These are phyloP conservation scores for Trichoplax adhaerens DNA, from an alignment of 37 sponge, comb jelly and placozoan species.

Conservation along the genomic window DNA sequence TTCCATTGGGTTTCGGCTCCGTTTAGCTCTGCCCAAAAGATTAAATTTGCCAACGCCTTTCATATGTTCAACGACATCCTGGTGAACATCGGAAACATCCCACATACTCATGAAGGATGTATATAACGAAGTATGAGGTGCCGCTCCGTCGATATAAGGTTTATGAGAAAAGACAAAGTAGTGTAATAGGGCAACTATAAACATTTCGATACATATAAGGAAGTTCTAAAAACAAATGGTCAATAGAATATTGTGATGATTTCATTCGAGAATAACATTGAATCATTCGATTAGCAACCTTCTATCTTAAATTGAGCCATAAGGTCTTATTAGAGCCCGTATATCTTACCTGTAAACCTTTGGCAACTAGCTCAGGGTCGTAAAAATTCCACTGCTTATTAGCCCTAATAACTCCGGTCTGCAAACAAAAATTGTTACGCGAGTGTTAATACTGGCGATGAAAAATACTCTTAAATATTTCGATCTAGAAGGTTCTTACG, in stretches of 20 bases:
- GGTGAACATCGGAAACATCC: slow-evolving; percentile 54
- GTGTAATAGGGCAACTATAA: slow-evolving; percentile 62
- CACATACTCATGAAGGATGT: slow-evolving; percentile 45
- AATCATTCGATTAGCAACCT: neutral
- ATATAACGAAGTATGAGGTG: too few relatives aligned
- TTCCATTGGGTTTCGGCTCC: too few relatives aligned
- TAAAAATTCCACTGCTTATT: slow-evolving; percentile 26
- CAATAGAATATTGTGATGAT: too few relatives aligned
- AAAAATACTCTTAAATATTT: too few relatives aligned
- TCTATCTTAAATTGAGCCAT: too few relatives aligned
- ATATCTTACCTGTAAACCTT: slow-evolving; percentile 19
- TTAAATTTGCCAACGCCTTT: too few relatives aligned
- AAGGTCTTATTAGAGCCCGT: too few relatives aligned
- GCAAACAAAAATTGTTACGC: too few relatives aligned
- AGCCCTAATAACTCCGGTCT: slow-evolving; percentile 10
- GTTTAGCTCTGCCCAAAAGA: too few relatives aligned
- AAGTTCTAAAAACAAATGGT: slow-evolving; percentile 23
- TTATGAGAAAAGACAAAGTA: slow-evolving; percentile 83
- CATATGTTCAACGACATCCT: slow-evolving; percentile 40
- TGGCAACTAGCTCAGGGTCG: slow-evolving; percentile 29
- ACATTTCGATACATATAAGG: slow-evolving; percentile 84
- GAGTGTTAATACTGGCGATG: too few relatives aligned
- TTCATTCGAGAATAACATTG: too few relatives aligned
- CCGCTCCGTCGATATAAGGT: slow-evolving; percentile 23
- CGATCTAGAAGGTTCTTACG: too few relatives aligned